Evolutionary conservation across 2,888 invertebrate species (phyloP).

Genomic region (Tethea ocularis): DNA sequence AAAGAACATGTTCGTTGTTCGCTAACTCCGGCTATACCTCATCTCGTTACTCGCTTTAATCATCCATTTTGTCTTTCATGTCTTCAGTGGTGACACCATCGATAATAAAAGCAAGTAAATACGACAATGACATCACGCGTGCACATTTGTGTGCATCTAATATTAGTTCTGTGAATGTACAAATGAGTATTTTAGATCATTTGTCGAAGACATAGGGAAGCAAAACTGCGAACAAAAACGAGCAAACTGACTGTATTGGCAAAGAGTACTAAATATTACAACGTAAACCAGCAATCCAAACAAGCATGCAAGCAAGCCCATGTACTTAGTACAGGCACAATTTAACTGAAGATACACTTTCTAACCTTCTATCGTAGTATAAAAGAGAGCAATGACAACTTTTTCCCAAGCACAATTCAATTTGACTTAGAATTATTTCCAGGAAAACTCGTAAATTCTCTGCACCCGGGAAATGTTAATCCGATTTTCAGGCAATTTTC

Average conservation of each 20-base stretch:
- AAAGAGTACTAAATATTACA: too few relatives aligned
- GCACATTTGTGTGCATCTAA: conserved; percentile 53
- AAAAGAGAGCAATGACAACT: background rate
- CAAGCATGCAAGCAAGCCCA: too few relatives aligned
- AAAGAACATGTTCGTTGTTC: background rate
- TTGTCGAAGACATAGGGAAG: conserved; percentile 39
- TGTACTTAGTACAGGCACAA: background rate
- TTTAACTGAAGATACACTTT: too few relatives aligned
- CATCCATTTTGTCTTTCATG: conserved; percentile 4
- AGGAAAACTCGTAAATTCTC: background rate
- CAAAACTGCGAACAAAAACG: conserved; percentile 25
- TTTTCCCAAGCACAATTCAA: background rate
- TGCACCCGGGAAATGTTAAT: background rate
- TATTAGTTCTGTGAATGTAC: conserved; percentile 49
- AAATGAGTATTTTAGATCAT: conserved; percentile 53
- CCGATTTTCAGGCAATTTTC: conserved; percentile 1
- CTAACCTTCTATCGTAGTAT: background rate
- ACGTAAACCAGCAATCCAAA: too few relatives aligned
- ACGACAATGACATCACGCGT: conserved; percentile 53
- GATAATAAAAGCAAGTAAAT: conserved; percentile 25
- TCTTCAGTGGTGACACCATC: conserved; percentile 1
- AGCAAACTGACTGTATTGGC: too few relatives aligned
- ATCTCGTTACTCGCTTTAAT: background rate
- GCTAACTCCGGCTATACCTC: background rate
- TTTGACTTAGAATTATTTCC: background rate